Percentiles rank a stretch among this genome's conserved stretches.
Evolutionary conservation across 2,888 invertebrate genomes (phyloP).

Genomic region (Chironomus riparius): DNA sequence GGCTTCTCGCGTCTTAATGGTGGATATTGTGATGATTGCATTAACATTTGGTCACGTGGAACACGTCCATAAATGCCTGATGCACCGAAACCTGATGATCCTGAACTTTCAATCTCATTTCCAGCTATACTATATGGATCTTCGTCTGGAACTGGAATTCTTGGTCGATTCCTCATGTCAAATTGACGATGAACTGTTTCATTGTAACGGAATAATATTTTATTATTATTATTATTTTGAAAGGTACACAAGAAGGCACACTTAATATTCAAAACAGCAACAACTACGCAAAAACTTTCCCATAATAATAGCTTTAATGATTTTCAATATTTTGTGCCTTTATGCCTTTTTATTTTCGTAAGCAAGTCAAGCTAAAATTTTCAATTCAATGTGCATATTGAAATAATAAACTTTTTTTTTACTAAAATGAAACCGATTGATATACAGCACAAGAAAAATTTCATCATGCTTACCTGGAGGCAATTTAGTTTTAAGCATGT

Average conservation of each 20-base stretch:
- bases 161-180: slow-evolving; percentile 84
- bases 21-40: slow-evolving; percentile 51
- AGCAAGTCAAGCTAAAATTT: background rate
- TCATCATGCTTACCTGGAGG: slow-evolving; percentile 45
- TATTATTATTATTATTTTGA: too few species aligned
- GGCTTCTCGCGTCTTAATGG: slow-evolving; percentile 49
- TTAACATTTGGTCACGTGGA: slow-evolving; percentile 61
- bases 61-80: slow-evolving; percentile 48
- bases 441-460: background rate
- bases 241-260: too few species aligned
- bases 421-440: background rate
- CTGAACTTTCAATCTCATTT: slow-evolving; percentile 45
- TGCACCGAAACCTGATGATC: slow-evolving; percentile 52
- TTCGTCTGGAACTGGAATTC: slow-evolving; percentile 86
- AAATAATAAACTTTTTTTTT: too few species aligned
- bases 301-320: too few species aligned
- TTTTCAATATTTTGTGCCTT: too few species aligned
- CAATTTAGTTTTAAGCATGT: slow-evolving; percentile 62
- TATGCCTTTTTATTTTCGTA: too few species aligned
- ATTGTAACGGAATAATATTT: background rate
- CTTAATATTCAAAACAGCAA: too few species aligned
- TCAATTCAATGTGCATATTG: too few species aligned
- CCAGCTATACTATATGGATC: slow-evolving; percentile 88
- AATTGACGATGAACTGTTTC: slow-evolving; percentile 68
- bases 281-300: too few species aligned